Percentiles rank a stretch among this genome's conserved stretches.
Conservation (phyloP, 2,888 invertebrate genomes). For the Sphaeridia pumilis region DNA sequence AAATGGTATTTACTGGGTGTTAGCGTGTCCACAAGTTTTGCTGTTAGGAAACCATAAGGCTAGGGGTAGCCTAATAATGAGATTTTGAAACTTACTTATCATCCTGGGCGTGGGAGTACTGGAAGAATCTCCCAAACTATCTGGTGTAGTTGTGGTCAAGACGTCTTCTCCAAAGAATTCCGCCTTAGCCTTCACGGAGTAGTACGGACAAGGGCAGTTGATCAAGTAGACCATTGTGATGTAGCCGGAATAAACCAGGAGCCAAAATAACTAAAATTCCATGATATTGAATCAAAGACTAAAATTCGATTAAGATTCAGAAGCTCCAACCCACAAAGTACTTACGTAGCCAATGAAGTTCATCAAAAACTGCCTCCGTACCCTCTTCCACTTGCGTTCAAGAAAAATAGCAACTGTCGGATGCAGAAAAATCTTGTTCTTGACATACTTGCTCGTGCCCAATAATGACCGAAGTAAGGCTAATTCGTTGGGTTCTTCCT, state of each 20-base stretch:
- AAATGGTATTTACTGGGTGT: constrained; percentile 41
- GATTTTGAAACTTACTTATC: constrained; percentile 10
- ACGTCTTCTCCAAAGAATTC: not conserved
- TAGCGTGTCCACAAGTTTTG: no score
- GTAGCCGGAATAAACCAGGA: constrained; percentile 29
- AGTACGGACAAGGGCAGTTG: constrained; percentile 26
- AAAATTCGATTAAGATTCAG: no score
- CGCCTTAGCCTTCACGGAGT: not conserved
- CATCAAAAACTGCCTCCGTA: constrained; percentile 24
- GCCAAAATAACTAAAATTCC: constrained; percentile 30
- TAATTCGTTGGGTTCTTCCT: constrained; percentile 6
- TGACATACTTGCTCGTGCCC: constrained; percentile 10
- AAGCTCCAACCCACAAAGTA: no score
- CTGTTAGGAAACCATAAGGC: no score
- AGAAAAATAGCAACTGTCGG: constrained; percentile 28
- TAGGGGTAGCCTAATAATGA: no score
- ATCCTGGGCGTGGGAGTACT: no score
- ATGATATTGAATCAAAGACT: no score
- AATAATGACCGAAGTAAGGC: constrained; percentile 9
- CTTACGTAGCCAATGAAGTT: constrained; percentile 29
- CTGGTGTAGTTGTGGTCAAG: no score
- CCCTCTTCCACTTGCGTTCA: constrained; percentile 30
- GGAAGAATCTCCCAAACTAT: no score
- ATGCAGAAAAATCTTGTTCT: constrained; percentile 24
- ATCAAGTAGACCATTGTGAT: constrained; percentile 26